Evolutionary conservation across 2,888 invertebrate species (phyloP).

Genomic region (Andrena bicolor): DNA sequence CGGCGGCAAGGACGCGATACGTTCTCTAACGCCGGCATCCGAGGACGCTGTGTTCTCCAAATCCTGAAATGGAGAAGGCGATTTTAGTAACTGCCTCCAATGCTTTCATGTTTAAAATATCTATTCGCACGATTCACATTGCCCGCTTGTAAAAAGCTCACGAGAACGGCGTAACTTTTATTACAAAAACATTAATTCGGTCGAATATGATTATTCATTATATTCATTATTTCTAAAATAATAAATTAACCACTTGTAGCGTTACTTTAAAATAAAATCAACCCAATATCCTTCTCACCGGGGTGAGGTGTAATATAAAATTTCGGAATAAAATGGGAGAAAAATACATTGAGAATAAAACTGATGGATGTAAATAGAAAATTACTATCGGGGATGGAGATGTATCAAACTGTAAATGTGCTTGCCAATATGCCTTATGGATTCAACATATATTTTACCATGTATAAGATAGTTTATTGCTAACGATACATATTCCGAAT

Average conservation of each 20-base stretch:
- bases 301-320: slow-evolving; percentile 10
- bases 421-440: slow-evolving; percentile 67
- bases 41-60: slow-evolving; percentile 98
- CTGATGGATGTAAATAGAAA: slow-evolving; percentile 35
- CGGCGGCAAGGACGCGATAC: slow-evolving; percentile 96
- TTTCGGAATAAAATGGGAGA: slow-evolving; percentile 22
- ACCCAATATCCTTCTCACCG: slow-evolving; percentile 15
- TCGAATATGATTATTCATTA: slow-evolving; percentile 24
- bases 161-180: neutral
- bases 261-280: slow-evolving; percentile 27
- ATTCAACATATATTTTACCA: slow-evolving; percentile 74
- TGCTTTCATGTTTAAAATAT: slow-evolving; percentile 13
- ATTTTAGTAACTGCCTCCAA: slow-evolving; percentile 60
- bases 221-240: slow-evolving; percentile 17
- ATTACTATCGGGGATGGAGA: slow-evolving; percentile 60
- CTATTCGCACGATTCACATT: slow-evolving; percentile 18
- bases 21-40: slow-evolving; percentile 96
- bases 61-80: slow-evolving; percentile 87
- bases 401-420: slow-evolving; percentile 63
- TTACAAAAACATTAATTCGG: neutral
- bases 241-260: slow-evolving; percentile 6
- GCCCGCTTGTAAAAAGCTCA: neutral
- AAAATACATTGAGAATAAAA: slow-evolving; percentile 24
- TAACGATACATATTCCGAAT: slow-evolving; percentile 73
- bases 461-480: slow-evolving; percentile 77